Base-by-base conservation (phyloP, 2,113 vertebrate species). In the Dolichallabes microphthalmus region DNA sequence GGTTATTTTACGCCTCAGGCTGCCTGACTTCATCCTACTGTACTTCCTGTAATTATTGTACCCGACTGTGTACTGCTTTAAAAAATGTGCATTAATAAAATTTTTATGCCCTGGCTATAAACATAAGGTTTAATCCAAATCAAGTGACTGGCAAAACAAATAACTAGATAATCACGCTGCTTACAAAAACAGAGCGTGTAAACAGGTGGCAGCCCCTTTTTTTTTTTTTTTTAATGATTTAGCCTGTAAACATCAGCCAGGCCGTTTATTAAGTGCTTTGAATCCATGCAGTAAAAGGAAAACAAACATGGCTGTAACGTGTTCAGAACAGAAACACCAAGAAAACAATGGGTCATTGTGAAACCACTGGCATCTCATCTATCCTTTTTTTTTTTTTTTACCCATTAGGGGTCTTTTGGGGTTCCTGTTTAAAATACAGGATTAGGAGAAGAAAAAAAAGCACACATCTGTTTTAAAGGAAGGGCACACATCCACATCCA, bases 381-480 rank as follows among this genome's bases (percentile, higher is more conserved):
- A 61, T 60, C 35, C 30, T n/a, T 30, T 74, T 71, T 77, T 66
- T 81, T 64, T 66, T 35, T 60, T 53, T 39, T 66, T 86, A 75
- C 60, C 85, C 32, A 79, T 75, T 22, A 85, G 68, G 82, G 71
- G 74, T 89, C 63, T 90, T 88, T 14, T 60, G 50, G 82, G 69
- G 85, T 88, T 77, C 45, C 71, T 2, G 10, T 58, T 86, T 63
- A 82, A 82, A 88, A 83, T 86, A 86, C 79, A 20, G 52, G 58
- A 63, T 75, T 87, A 79, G 82, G 45, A 7, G 7, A 45, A 45
- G 53, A 84, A 81, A 71, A 80, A n/a, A n/a, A n/a, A n/a, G n/a
- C n/a, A 63, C 88, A 88, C 90, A 92, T 90, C 90, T 90, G 89
- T 82, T 90, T 75, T 17, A 87, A 86, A 52, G 35, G 15, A 15